Evolutionary conservation across 92 coral and sea anemone genomes (phyloP), one percentile per base, ranked within the genome.

Genomic region (Porites lobata): DNA sequence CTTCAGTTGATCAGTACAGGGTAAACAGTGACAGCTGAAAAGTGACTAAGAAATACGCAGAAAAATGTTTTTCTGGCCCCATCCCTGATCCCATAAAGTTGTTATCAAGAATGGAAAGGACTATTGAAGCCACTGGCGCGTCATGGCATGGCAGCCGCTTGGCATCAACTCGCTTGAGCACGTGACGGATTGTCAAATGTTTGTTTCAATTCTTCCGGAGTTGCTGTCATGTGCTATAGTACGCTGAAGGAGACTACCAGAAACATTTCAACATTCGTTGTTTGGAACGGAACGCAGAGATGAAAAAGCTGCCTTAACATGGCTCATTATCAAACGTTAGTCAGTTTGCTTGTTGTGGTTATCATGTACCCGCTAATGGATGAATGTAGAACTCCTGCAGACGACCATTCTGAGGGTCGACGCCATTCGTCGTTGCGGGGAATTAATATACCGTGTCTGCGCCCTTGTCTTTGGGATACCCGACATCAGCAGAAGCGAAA

Each of bases 311-410:
- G 52, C 66, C 14, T 51, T 18, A 15, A 24, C 18, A 81, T 81
- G 85, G 43, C 66, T 69, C 19, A 17, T 29, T 69, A 26, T 68
- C 32, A 29, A 68, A 17, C 2, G 57, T 29, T 69, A 29, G 67
- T 26, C 68, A 69, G 66, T 26, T 53, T 68, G 64, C 9, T 81
- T 14, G 77, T 52, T 65, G 50, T 38, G 8, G 17, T 80, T 22
- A 38, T 70, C 75, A 19, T 63, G 2, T 15, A 14, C 77, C 51
- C 26, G 67, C 19, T 15, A 20, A 52, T 29, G 26, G 74, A 56
- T 54, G 85, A 53, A 11, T 69, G 76, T 32, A 65, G 76, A 53
- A 81, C 85, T 9, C 65, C 22, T 69, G 64, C 56, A 14, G 66
- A 22, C 24, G 5, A 12, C 26, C 26, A 14, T 53, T 3, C 47